Conservation (phyloP, 1,140 invertebrate species). For the Condylostylus longicornis region DNA sequence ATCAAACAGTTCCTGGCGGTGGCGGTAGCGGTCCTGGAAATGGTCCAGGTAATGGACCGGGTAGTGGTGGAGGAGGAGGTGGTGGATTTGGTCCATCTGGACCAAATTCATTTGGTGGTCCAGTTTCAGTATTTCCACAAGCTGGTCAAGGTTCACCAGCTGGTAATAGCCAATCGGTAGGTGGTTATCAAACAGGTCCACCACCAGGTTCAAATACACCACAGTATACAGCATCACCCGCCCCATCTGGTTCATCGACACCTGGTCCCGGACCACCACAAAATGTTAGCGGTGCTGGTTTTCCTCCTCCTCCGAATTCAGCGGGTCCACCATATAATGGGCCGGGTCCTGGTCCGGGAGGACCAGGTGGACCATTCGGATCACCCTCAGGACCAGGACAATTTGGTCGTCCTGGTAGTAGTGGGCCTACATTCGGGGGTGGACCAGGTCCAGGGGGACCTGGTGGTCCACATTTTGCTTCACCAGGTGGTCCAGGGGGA, state of each 20-base stretch:
- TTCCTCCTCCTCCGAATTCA: slow-evolving; percentile 47
- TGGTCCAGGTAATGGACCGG: slow-evolving; percentile 1
- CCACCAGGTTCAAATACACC: slow-evolving; percentile 55
- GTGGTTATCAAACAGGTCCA: slow-evolving; percentile 46
- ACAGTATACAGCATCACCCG: slow-evolving; percentile 58
- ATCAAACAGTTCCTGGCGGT: slow-evolving; percentile 1
- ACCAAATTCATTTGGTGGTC: slow-evolving; percentile 21
- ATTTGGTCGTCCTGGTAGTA: slow-evolving; percentile 50
- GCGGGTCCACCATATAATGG: slow-evolving; percentile 48
- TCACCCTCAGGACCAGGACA: slow-evolving; percentile 46
- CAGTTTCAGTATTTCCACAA: slow-evolving; percentile 25
- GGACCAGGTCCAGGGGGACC: slow-evolving; percentile 43
- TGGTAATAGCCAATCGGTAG: slow-evolving; percentile 47
- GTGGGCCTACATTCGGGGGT: slow-evolving; percentile 48
- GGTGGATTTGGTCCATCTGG: no score
- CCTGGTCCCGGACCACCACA: slow-evolving; percentile 48
- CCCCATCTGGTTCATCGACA: slow-evolving; percentile 58
- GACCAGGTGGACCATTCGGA: slow-evolving; percentile 37
- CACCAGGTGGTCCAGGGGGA: slow-evolving; percentile 40
- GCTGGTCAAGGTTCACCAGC: slow-evolving; percentile 41
- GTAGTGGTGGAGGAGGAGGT: no score
- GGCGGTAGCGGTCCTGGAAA: no score
- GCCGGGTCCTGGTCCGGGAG: slow-evolving; percentile 27
- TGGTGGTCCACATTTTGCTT: slow-evolving; percentile 47
- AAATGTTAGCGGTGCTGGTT: slow-evolving; percentile 39